Base-by-base conservation (phyloP, 2,888 invertebrate genomes). In the Drosophila kanekoi region DNA sequence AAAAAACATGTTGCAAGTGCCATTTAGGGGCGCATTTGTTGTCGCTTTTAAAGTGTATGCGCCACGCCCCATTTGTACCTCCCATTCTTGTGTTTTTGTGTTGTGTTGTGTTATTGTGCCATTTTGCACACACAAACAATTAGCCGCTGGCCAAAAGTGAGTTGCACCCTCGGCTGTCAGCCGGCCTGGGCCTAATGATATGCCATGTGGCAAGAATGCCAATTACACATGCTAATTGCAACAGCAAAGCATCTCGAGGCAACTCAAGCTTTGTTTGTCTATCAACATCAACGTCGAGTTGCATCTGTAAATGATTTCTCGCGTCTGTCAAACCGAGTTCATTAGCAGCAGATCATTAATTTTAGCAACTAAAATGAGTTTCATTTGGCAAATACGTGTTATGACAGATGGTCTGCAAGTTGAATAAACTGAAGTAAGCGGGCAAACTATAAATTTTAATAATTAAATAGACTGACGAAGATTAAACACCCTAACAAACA, bases 11-110 rank as follows among this genome's bases (percentile, higher is more conserved):
- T 44, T 74, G 74, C 88, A 83, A 79, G 83, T 83, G 83, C 68
- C 83, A 86, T 82, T 83, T 88, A 81, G 64, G 85, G 79, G 72
- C 64, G 75, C 78, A 77, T 72, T 62, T 63, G 63, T 72, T 77
- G 73, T 75, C 75, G 49, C 73, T 57, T 69, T 79, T 66, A 74
- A 86, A 62, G 68, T 64, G 74, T 51, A 69, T 62, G 56, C 60
- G 49, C 13, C 64, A 66, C 88, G 80, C 82, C 82, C 73, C 62
- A 60, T 80, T 52, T 53, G 20, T 3, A n/a, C 38, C 33, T 38
- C 54, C 47, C 49, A 58, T 66, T 16, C 23, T 23, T 23, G 23
- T 23, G 23, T 6, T 45, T 44, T 45, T 45, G 35, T 35, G 28
- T 48, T 53, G n/a, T n/a, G n/a, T n/a, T n/a, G n/a, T n/a, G 41